Evolutionary conservation across 30 jellyfish, hydroid and myxozoan species (phyloP).

Genomic region (Pelagia noctiluca): DNA sequence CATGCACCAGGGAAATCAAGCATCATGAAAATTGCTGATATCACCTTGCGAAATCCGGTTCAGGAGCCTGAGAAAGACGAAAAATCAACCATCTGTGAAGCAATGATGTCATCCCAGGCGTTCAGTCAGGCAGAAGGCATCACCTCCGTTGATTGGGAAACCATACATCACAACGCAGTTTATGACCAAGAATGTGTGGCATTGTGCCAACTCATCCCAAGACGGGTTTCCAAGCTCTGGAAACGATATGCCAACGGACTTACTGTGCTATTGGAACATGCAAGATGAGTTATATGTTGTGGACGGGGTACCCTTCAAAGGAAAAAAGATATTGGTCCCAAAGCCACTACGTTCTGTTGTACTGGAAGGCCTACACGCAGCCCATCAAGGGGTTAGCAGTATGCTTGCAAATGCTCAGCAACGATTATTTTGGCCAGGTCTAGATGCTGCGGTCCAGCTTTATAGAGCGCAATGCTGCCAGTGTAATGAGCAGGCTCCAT

Average conservation of each 20-base stretch:
- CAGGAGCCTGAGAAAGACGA: too few species aligned
- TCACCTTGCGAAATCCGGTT: constrained; percentile 26
- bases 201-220: not conserved
- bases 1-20: constrained; percentile 51
- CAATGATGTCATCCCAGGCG: not conserved
- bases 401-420: constrained; percentile 51
- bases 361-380: constrained; percentile 61
- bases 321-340: constrained; percentile 47
- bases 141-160: not conserved
- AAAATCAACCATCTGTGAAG: too few species aligned
- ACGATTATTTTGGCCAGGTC: constrained; percentile 75
- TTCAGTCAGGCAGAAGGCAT: not conserved
- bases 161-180: not conserved
- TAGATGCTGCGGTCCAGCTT: constrained; percentile 42
- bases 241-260: not conserved
- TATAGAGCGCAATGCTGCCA: constrained; percentile 2
- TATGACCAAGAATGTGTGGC: not conserved
- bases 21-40: not conserved
- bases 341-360: constrained; percentile 9
- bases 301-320: constrained; percentile 63
- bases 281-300: constrained; percentile 9
- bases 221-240: not conserved
- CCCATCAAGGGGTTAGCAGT: constrained; percentile 61
- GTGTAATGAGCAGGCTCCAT: constrained; percentile 49
- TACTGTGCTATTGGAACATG: constrained; percentile 8